Percentiles rank a stretch among this genome's conserved stretches.
phyloP scores from a whole-genome alignment of 2,888 invertebrate genomes.

The Aleiodes alternator region DNA sequence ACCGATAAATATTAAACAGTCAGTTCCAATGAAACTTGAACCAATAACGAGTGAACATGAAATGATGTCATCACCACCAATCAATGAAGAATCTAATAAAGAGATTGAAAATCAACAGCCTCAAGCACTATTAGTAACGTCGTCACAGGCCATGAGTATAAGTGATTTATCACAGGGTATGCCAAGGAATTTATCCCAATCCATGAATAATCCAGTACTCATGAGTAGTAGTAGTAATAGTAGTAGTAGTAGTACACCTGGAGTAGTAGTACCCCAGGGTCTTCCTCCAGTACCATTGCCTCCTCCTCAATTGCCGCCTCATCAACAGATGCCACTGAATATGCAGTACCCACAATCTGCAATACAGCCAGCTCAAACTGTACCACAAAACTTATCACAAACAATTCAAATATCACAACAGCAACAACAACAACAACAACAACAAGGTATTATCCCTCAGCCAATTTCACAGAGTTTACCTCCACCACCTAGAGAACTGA shows the following conservation, averaged over 20 bases:
- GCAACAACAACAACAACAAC: too few species aligned
- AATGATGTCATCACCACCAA: conserved; percentile 57
- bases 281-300: conserved; percentile 44
- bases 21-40: conserved; percentile 65
- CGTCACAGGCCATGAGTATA: conserved; percentile 59
- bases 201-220: conserved; percentile 61
- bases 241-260: conserved; percentile 44
- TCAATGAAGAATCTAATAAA: conserved; percentile 68
- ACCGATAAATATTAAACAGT: conserved; percentile 58
- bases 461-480: conserved; percentile 51
- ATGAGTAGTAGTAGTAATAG: conserved; percentile 18
- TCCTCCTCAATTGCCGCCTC: conserved; percentile 21
- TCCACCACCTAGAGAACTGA: conserved; percentile 50
- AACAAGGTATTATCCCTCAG: conserved; percentile 54
- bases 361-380: conserved; percentile 66
- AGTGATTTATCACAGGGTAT: conserved; percentile 65
- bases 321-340: conserved; percentile 65
- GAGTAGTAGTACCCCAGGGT: conserved; percentile 50
- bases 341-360: conserved; percentile 68
- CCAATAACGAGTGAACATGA: conserved; percentile 65
- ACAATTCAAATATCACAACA: conserved; percentile 63
- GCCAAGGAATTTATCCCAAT: conserved; percentile 69
- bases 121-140: conserved; percentile 64
- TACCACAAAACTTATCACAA: conserved; percentile 72
- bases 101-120: conserved; percentile 58